Percentiles rank a stretch among this genome's conserved stretches.
Evolutionary conservation across 2,113 vertebrate genomes (phyloP).

Genomic region (Penelope pileata): DNA sequence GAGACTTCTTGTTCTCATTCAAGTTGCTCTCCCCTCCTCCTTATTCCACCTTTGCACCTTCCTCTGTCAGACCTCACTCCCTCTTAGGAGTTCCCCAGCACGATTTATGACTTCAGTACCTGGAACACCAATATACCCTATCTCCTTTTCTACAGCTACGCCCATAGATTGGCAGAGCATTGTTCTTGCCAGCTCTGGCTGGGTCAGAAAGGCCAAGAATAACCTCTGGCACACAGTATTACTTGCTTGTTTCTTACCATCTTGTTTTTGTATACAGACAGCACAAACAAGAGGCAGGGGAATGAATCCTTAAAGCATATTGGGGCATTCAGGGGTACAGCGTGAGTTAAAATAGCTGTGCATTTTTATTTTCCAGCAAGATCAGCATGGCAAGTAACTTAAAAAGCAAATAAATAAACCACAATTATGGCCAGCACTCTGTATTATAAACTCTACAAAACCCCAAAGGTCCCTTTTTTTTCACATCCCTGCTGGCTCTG

Average conservation of each 20-base stretch:
- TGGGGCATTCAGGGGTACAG: background rate
- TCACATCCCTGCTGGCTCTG: background rate
- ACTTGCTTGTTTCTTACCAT: background rate
- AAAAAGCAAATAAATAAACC: conserved; percentile 1
- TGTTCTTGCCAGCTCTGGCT: background rate
- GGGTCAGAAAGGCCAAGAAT: background rate
- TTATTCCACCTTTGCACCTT: background rate
- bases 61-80: background rate
- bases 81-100: background rate
- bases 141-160: background rate
- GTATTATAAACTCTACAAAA: background rate
- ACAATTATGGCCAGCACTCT: background rate
- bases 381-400: background rate
- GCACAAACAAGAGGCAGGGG: background rate
- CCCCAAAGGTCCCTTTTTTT: background rate
- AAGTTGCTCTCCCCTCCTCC: background rate
- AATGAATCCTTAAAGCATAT: background rate
- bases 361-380: background rate
- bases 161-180: background rate
- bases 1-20: background rate
- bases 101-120: background rate
- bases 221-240: background rate
- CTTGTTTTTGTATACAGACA: background rate
- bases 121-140: background rate
- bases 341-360: background rate